A percentile compares a stretch with the other conserved stretches of the same genome.
phyloP scores from a whole-genome alignment of 1,140 invertebrate species.

The Cryptotermes secundus region DNA sequence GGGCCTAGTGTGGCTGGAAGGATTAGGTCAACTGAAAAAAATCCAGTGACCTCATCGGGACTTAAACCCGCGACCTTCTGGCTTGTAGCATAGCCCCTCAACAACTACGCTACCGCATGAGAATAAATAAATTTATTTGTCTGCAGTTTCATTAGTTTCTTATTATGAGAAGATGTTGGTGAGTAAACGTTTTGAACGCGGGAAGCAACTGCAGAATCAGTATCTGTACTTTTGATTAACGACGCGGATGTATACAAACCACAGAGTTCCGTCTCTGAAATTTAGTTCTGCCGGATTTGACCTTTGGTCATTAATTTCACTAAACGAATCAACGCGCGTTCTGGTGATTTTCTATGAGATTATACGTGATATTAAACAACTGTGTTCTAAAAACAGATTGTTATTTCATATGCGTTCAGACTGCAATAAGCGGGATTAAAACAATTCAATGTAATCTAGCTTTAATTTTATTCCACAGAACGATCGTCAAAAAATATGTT shows the following conservation, averaged over 20 bases:
- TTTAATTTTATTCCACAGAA: constrained; percentile 5
- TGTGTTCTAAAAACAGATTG: neutral
- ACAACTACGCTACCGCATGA: no score
- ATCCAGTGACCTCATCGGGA: no score
- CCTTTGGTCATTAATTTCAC: neutral
- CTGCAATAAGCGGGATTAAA: neutral
- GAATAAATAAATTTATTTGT: no score
- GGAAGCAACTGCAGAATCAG: no score
- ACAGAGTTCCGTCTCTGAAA: neutral
- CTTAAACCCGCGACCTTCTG: no score
- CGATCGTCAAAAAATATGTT: neutral
- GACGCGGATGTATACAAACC: neutral
- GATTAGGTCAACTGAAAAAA: no score
- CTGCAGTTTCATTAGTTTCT: no score
- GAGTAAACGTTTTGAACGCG: no score
- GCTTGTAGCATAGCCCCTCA: no score
- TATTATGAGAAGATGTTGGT: no score
- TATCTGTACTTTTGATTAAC: neutral
- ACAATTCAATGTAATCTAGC: neutral
- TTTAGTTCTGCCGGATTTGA: neutral
- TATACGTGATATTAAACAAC: neutral
- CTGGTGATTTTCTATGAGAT: neutral
- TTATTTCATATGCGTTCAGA: neutral
- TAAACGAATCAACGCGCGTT: neutral
- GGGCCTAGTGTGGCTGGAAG: no score